Percentiles rank a stretch among this genome's conserved stretches.
Evolutionary conservation across 1,140 invertebrate species (phyloP).

Genomic region (Drosophila paulistorum): DNA sequence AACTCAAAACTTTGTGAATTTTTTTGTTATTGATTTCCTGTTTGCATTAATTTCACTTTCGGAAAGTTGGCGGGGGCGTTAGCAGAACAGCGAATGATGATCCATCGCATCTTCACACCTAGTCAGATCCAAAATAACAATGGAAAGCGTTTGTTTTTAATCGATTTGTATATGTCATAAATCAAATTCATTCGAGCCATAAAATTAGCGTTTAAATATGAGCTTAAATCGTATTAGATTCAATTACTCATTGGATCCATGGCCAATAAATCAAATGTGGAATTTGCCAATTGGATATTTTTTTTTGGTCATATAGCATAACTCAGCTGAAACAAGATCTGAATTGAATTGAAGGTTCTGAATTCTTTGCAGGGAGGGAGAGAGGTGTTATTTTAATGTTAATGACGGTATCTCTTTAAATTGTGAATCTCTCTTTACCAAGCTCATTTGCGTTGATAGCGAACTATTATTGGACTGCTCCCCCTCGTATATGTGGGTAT

Average conservation of each 20-base stretch:
- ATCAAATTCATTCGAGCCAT: constrained; percentile 53
- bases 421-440: too few species aligned
- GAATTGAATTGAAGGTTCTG: background rate
- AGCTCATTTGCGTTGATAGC: too few species aligned
- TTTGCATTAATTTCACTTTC: constrained; percentile 65
- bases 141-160: constrained; percentile 44
- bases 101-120: constrained; percentile 57
- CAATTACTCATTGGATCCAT: constrained; percentile 67
- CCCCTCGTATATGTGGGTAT: constrained; percentile 8
- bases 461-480: too few species aligned
- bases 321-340: constrained; percentile 25
- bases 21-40: constrained; percentile 42
- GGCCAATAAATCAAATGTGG: constrained; percentile 70
- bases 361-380: background rate
- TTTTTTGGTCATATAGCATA: constrained; percentile 39
- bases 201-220: constrained; percentile 45
- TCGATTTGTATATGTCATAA: constrained; percentile 58
- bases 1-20: background rate
- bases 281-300: constrained; percentile 50
- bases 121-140: constrained; percentile 39
- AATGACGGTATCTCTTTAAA: too few species aligned
- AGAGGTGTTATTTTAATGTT: background rate
- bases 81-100: constrained; percentile 34
- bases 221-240: constrained; percentile 42
- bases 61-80: background rate